Conservation (phyloP, 1,140 invertebrate species). For the Akabosia matsudoensis region DNA sequence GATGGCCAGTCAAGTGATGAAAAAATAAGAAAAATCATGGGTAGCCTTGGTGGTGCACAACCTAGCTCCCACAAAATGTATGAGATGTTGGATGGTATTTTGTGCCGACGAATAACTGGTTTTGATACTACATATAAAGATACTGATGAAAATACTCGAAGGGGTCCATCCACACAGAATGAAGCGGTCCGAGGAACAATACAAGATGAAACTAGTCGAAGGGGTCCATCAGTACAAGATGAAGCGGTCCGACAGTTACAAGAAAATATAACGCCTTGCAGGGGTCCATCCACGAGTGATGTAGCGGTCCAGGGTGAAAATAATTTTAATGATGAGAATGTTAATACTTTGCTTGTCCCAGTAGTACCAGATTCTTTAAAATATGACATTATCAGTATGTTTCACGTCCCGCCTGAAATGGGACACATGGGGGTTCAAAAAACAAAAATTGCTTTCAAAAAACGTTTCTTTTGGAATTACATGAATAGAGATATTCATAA, state of each 20-base stretch:
- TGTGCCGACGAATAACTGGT: not conserved
- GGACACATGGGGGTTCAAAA: conserved; percentile 31
- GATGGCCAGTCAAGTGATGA: not conserved
- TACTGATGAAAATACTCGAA: not conserved
- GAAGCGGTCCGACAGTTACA: not conserved
- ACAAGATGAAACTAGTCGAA: not conserved
- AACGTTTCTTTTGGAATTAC: not conserved
- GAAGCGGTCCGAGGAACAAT: not conserved
- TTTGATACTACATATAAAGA: not conserved
- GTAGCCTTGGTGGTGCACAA: not conserved
- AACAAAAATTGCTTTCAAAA: not conserved
- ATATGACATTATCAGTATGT: conserved; percentile 8
- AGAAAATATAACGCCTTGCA: conserved; percentile 22
- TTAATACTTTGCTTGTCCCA: conserved; percentile 49
- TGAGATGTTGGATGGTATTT: not conserved
- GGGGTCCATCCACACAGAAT: not conserved
- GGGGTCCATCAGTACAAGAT: not conserved
- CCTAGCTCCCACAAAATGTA: not conserved
- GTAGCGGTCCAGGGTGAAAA: not conserved
- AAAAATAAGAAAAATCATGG: not conserved
- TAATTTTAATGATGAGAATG: conserved; percentile 14
- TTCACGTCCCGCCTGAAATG: conserved; percentile 23
- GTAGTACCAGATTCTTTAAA: not conserved
- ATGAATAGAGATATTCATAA: conserved; percentile 35
- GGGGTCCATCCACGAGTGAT: not conserved